These are phyloP conservation scores for Andricus quercusramuli DNA, from an alignment of 2,888 invertebrate species.

Conservation along the genomic window DNA sequence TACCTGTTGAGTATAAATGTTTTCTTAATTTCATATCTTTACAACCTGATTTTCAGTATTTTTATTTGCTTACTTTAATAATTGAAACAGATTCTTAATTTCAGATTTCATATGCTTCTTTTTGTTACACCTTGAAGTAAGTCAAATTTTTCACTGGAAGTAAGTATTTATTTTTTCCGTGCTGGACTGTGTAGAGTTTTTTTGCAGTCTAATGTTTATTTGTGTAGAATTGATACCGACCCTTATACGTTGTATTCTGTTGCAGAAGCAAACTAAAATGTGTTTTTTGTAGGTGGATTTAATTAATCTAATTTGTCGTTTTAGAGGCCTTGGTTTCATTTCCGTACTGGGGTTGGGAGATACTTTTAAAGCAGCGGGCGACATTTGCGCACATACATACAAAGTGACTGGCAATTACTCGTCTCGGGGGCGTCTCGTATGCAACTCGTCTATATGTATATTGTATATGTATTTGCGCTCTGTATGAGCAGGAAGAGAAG, in stretches of 20 bases:
- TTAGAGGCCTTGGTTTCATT: neutral
- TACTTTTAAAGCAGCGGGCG: neutral
- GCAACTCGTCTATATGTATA: slow-evolving; percentile 5
- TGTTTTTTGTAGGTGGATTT: neutral
- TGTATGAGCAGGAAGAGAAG: slow-evolving; percentile 56
- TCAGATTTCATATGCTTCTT: too few species aligned
- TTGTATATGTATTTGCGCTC: slow-evolving; percentile 22
- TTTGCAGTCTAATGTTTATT: too few species aligned
- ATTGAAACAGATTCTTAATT: too few species aligned
- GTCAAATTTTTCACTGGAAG: too few species aligned
- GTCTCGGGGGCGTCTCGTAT: slow-evolving; percentile 61
- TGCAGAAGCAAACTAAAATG: neutral
- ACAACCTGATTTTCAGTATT: too few species aligned
- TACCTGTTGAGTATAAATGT: too few species aligned
- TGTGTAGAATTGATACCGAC: too few species aligned
- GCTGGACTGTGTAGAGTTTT: too few species aligned
- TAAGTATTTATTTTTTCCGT: too few species aligned
- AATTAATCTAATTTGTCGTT: neutral
- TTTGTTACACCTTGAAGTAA: too few species aligned
- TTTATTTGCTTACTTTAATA: too few species aligned
- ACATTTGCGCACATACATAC: slow-evolving; percentile 1
- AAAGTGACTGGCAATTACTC: slow-evolving; percentile 55
- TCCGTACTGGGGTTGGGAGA: neutral
- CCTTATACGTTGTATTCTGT: neutral
- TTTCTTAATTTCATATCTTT: too few species aligned